Evolutionary conservation across 2,797 vertebrate species (phyloP), one percentile per base, ranked within the genome.

Genomic region (Spinibarbus caldwelli): DNA sequence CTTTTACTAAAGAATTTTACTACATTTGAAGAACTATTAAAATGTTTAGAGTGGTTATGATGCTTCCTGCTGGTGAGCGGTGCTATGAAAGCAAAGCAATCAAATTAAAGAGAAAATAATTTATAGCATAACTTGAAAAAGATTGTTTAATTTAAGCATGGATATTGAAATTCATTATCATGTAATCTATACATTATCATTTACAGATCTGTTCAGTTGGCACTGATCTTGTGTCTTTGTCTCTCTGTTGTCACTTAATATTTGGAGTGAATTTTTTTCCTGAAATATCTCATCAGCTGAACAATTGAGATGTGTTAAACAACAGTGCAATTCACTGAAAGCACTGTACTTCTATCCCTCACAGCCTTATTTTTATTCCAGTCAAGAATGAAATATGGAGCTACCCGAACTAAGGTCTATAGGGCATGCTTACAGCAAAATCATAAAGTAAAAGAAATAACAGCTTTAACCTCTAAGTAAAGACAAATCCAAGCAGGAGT

Each of bases 31-130:
- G n/a, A n/a, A n/a, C n/a, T 5, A 62, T 62, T 29, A 14, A 64
- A 78, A 29, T 7, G 19, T 77, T 67, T 77, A 41, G 29, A 41
- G 45, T 6, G 49, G 36, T 29, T 34, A n/a, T 36, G 10, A n/a
- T 26, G 83, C 64, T 36, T 34, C 38, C 83, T 84, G 64, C 49
- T 78, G 83, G 75, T 68, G 4, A 23, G 4, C 14, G 19, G 6
- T 29, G 47, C 19, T 70, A 70, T 68, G 11, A 43, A n/a, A 17
- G 1, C 6, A 67, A 49, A 64, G n/a, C 21, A 47, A 21, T 26
- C 14, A 21, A 19, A 38, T 52, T n/a, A 15, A 17, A 57, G 12
- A 70, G 34, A 4, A 15, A 34, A 47, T 29, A 7, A 14, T 47
- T 66, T 14, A 67, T 26, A 49, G 6, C 45, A 10, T 26, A 36